phyloP scores from a whole-genome alignment of 1,140 invertebrate species.

The Psilanteris sp. region DNA sequence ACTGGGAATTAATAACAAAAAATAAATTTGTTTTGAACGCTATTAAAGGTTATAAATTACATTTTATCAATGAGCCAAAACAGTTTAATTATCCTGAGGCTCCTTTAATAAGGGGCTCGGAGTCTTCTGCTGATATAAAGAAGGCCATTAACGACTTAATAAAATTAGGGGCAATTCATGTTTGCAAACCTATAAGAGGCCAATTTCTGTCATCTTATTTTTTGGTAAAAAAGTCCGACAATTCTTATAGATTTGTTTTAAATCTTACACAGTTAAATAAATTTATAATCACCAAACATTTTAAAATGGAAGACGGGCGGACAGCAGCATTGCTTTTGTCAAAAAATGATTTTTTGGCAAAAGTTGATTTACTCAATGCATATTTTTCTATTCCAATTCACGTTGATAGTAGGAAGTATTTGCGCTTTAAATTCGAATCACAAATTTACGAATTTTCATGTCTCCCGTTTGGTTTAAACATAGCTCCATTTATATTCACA shows the following conservation, averaged over 20 bases:
- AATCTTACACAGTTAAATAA: slow-evolving; percentile 38
- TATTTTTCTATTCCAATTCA: slow-evolving; percentile 20
- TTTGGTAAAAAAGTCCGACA: slow-evolving; percentile 24
- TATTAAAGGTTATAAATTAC: slow-evolving; percentile 2
- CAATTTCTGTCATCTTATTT: slow-evolving; percentile 30
- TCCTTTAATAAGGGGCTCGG: slow-evolving; percentile 1
- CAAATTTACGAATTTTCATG: slow-evolving; percentile 30
- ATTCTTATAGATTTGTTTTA: slow-evolving; percentile 42
- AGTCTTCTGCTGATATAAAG: slow-evolving; percentile 1
- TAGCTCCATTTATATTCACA: slow-evolving; percentile 34
- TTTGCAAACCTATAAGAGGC: neutral
- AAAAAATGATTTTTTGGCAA: slow-evolving; percentile 22
- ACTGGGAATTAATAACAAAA: slow-evolving; percentile 5
- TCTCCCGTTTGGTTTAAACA: slow-evolving; percentile 35
- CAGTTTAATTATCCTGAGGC: neutral
- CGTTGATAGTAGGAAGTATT: slow-evolving; percentile 2
- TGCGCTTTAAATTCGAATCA: slow-evolving; percentile 22
- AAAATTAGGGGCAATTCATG: slow-evolving; percentile 5
- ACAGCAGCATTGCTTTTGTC: slow-evolving; percentile 23
- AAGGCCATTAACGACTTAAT: slow-evolving; percentile 15
- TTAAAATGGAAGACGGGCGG: slow-evolving; percentile 52
- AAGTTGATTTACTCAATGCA: slow-evolving; percentile 25
- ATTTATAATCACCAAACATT: slow-evolving; percentile 23
- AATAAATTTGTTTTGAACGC: slow-evolving; percentile 2
- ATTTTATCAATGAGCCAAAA: neutral